These are phyloP conservation scores for Teleogryllus occipitalis DNA, from an alignment of 1,140 invertebrate genomes.

Conservation along the genomic window DNA sequence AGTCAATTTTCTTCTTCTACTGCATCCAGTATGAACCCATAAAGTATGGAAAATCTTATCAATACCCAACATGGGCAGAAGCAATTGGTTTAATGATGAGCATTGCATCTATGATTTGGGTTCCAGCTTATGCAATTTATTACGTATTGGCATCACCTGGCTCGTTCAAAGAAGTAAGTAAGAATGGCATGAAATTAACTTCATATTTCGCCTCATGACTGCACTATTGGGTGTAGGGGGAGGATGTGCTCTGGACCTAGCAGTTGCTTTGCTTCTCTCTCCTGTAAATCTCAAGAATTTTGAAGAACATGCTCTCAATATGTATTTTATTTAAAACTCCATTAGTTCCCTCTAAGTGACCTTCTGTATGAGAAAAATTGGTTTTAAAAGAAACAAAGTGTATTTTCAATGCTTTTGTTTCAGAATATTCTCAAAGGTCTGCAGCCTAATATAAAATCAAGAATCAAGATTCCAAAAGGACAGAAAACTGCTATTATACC, in stretches of 20 bases:
- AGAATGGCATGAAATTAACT: not conserved
- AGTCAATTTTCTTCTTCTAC: constrained; percentile 65
- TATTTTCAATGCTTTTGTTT: constrained; percentile 22
- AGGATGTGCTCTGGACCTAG: not conserved
- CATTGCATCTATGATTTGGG: constrained; percentile 64
- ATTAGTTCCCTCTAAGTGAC: not conserved
- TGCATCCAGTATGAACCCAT: constrained; percentile 56
- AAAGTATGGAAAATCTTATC: constrained; percentile 53
- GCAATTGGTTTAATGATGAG: constrained; percentile 61
- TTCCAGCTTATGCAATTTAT: constrained; percentile 57
- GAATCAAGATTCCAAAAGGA: constrained; percentile 37
- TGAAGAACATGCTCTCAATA: not conserved
- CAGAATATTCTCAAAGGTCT: constrained; percentile 43
- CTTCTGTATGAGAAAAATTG: not conserved
- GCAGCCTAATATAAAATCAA: constrained; percentile 40
- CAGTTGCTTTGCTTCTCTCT: too few species aligned
- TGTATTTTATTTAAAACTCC: not conserved
- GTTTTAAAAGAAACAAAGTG: not conserved
- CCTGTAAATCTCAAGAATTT: too few species aligned
- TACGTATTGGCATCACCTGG: constrained; percentile 42
- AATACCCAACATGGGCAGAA: constrained; percentile 67
- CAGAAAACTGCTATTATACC: constrained; percentile 38
- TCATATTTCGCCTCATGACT: not conserved
- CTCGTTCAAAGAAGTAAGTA: constrained; percentile 42
- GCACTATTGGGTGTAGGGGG: not conserved